Base-by-base conservation (phyloP, 2,797 vertebrate genomes). In the Limosa lapponica region DNA sequence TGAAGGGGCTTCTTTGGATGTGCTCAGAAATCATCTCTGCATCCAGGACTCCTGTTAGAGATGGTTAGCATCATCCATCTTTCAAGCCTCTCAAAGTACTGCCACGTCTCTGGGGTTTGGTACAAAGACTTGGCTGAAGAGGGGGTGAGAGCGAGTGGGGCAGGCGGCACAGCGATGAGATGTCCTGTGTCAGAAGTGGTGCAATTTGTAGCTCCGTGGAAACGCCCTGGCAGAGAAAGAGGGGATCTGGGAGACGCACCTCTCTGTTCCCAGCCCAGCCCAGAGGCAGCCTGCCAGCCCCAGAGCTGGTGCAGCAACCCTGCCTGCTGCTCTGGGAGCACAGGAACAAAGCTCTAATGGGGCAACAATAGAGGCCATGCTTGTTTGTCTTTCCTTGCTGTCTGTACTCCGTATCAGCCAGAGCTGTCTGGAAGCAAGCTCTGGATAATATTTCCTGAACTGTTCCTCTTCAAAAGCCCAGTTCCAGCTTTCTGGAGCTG, bases 231-330 rank as follows among this genome's bases (percentile, higher is more conserved):
- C 54, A 81, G 58, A 91, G 79, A 86, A 81, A 19, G 34, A 74
- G 64, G 65, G 79, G 43, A 64, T 90, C 28, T 82, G 75, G 41
- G 73, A 86, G 72, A 84, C 0, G 3, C 52, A 82, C 48, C 57
- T 86, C 61, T 69, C 49, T 5, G 0, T 49, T 82, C 58, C 72
- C 1, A 0, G 61, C 87, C 77, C 81, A 82, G 58, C 74, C 92
- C 91, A 54, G 85, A 79, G 78, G 73, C 75, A 88, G 62, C 49
- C 64, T 95, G 88, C 65, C 80, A 90, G 82, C 66, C 57, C 41
- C 57, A 66, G 19, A 58, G 46, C 41, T 65, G 39, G 24, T 25
- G 51, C 25, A 43, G 46, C 36, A 46, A 19, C 1, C 2, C 39
- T 89, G 52, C n/a, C 18, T 2, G 3, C 58, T 67, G 43, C 37